These are phyloP conservation scores for Schizotus pectinicornis DNA, from an alignment of 2,888 invertebrate species.

Conservation along the genomic window DNA sequence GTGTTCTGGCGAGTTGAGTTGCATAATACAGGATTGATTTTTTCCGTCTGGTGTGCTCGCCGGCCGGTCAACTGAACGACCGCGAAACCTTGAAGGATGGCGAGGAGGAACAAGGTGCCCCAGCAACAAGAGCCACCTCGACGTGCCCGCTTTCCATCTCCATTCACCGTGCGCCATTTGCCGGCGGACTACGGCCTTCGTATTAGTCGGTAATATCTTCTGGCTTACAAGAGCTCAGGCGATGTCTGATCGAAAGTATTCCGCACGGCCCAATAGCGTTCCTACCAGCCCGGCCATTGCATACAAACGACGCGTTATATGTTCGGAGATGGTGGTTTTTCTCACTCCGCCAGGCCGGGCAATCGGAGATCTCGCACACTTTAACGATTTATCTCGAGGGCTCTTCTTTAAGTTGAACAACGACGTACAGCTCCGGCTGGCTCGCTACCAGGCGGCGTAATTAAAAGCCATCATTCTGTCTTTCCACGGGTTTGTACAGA, in stretches of 20 bases:
- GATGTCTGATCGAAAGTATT: slow-evolving; percentile 49
- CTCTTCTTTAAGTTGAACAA: slow-evolving; percentile 17
- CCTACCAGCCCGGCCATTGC: slow-evolving; percentile 41
- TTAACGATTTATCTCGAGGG: slow-evolving; percentile 20
- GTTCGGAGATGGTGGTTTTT: slow-evolving; percentile 24
- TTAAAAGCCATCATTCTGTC: too few relatives aligned
- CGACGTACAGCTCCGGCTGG: slow-evolving; percentile 3
- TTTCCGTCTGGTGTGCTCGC: slow-evolving; percentile 27
- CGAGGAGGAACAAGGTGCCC: neutral
- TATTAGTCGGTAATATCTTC: slow-evolving; percentile 42
- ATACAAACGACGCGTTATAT: slow-evolving; percentile 47
- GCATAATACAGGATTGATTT: slow-evolving; percentile 31
- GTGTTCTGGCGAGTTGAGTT: slow-evolving; percentile 31
- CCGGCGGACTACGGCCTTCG: slow-evolving; percentile 26
- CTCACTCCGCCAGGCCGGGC: slow-evolving; percentile 9
- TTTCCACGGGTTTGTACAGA: too few relatives aligned
- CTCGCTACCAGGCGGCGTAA: too few relatives aligned
- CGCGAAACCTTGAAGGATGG: slow-evolving; percentile 11
- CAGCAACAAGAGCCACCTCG: slow-evolving; percentile 16
- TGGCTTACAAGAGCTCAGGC: slow-evolving; percentile 40
- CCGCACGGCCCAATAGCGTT: slow-evolving; percentile 45
- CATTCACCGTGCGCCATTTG: slow-evolving; percentile 27
- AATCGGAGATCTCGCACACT: slow-evolving; percentile 19
- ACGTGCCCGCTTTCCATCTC: slow-evolving; percentile 7
- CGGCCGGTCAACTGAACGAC: slow-evolving; percentile 4